Evolutionary conservation across 1,140 invertebrate genomes (phyloP).

Genomic region (Drosophila ohnishii): DNA sequence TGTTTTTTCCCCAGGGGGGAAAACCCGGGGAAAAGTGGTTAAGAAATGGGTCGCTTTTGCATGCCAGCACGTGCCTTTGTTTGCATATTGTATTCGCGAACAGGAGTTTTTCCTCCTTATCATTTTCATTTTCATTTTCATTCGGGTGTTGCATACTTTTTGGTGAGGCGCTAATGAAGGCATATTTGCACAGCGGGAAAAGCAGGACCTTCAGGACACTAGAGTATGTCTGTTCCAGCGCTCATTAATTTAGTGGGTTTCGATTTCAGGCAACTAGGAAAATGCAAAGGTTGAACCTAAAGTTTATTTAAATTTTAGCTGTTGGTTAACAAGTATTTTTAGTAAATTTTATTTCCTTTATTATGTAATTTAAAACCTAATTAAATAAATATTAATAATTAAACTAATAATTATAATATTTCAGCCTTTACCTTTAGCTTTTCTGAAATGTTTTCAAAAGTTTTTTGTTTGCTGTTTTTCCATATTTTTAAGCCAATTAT

Average conservation of each 20-base stretch:
- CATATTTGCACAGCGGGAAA: constrained; percentile 50
- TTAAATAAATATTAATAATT: too few species aligned
- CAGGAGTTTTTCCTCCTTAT: constrained; percentile 9
- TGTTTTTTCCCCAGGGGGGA: constrained; percentile 9
- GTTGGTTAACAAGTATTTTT: not conserved
- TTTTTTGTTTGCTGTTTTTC: not conserved
- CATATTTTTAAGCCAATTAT: constrained; percentile 2
- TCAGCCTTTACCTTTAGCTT: not conserved
- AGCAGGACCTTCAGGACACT: constrained; percentile 13
- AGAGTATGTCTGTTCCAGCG: not conserved
- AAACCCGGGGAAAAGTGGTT: constrained; percentile 3
- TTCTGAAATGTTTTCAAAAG: not conserved
- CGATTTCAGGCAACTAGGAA: not conserved
- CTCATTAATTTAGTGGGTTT: constrained; percentile 13
- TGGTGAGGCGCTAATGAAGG: constrained; percentile 64
- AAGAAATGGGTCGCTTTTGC: constrained; percentile 30
- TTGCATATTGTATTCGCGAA: constrained; percentile 65
- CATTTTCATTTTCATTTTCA: constrained; percentile 10
- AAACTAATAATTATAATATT: not conserved
- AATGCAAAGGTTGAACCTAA: not conserved
- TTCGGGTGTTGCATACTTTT: constrained; percentile 58
- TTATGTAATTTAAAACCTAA: not conserved
- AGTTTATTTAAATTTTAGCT: not conserved
- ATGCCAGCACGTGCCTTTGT: constrained; percentile 59
- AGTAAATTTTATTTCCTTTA: not conserved